These are phyloP conservation scores for Psittacula echo DNA, from an alignment of 2,797 vertebrate genomes.

Conservation along the genomic window DNA sequence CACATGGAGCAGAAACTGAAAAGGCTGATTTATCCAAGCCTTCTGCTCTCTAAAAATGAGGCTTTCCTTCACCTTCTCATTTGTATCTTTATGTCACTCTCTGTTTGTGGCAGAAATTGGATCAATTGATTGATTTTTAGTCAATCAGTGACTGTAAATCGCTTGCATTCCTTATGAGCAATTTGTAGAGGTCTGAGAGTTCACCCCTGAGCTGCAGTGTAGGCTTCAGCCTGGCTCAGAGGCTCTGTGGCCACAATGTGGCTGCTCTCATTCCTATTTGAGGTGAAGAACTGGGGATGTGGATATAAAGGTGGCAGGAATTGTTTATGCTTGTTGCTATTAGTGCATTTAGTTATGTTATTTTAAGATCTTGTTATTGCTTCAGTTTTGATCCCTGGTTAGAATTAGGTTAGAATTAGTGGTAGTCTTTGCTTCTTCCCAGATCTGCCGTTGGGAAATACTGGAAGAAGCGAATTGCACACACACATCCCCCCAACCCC, in stretches of 20 bases:
- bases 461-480: neutral
- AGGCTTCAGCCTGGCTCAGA: neutral
- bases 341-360: neutral
- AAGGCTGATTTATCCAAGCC: neutral
- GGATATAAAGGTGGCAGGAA: neutral
- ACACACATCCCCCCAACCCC: neutral
- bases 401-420: neutral
- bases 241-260: neutral
- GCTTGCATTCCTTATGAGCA: neutral
- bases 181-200: neutral
- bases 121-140: constrained; percentile 9
- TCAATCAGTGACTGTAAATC: neutral
- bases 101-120: constrained; percentile 4
- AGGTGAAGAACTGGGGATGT: neutral
- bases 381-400: neutral
- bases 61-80: neutral
- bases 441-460: neutral
- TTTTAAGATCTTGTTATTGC: neutral
- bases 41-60: neutral
- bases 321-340: neutral
- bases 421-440: neutral
- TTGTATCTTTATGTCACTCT: neutral
- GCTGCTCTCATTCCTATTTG: neutral
- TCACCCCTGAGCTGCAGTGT: neutral
- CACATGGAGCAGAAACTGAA: neutral